These are phyloP conservation scores for Okapia johnstoni DNA, from an alignment of 2,113 vertebrate genomes.

Conservation along the genomic window DNA sequence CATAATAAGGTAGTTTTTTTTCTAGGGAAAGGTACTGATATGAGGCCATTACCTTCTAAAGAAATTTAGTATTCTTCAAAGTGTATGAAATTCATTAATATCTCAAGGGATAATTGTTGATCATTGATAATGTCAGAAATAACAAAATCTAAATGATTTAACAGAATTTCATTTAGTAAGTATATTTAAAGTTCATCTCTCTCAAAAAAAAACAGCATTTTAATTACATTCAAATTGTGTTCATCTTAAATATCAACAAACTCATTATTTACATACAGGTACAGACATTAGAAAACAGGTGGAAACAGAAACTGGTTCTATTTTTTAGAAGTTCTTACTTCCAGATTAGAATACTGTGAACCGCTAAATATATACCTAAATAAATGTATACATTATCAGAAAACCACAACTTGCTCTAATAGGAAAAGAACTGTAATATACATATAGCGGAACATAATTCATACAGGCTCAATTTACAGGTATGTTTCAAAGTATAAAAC, in stretches of 20 bases:
- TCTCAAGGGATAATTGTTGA: background rate
- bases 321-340: constrained; percentile 55
- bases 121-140: constrained; percentile 21
- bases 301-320: constrained; percentile 65
- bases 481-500: constrained; percentile 32
- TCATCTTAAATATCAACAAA: constrained; percentile 61
- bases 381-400: constrained; percentile 35
- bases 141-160: constrained; percentile 38
- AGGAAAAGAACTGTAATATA: constrained; percentile 44
- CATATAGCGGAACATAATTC: constrained; percentile 58
- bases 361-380: constrained; percentile 27
- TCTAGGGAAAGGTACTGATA: background rate
- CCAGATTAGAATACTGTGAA: constrained; percentile 58
- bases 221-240: constrained; percentile 64
- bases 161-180: constrained; percentile 57
- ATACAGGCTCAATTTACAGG: constrained; percentile 27
- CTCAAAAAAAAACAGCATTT: constrained; percentile 54
- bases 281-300: constrained; percentile 57
- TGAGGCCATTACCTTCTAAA: background rate
- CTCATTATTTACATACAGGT: constrained; percentile 48
- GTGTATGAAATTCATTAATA: background rate
- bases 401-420: constrained; percentile 50
- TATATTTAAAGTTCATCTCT: constrained; percentile 59
- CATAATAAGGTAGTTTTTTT: background rate
- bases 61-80: background rate